A percentile compares a stretch with the other conserved stretches of the same genome.
These are phyloP conservation scores for Hippocampus guttulatus DNA, from an alignment of 2,113 vertebrate species.

Conservation along the genomic window DNA sequence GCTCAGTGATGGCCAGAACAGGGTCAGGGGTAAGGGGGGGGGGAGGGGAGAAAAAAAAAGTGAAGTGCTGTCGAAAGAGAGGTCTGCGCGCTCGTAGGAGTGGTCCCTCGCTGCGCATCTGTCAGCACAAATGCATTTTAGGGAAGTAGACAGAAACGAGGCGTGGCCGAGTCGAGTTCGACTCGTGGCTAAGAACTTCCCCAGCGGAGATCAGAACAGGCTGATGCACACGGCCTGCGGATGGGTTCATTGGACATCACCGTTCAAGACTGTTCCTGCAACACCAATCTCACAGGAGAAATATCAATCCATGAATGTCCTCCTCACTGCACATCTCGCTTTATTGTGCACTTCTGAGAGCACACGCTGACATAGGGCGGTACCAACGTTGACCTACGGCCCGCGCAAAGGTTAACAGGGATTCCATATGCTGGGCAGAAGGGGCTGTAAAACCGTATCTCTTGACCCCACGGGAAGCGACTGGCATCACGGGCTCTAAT, in stretches of 20 bases:
- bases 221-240: constrained; percentile 23
- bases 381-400: constrained; percentile 40
- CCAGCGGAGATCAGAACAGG: constrained; percentile 19
- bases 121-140: constrained; percentile 49
- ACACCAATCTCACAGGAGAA: constrained; percentile 31
- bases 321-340: constrained; percentile 26
- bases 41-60: neutral
- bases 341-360: constrained; percentile 17
- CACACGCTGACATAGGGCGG: constrained; percentile 28
- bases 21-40: constrained; percentile 15
- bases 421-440: constrained; percentile 33
- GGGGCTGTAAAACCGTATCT: constrained; percentile 41
- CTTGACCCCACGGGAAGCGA: constrained; percentile 44
- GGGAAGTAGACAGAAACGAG: constrained; percentile 44
- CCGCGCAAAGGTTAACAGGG: constrained; percentile 45
- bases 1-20: constrained; percentile 10
- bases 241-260: constrained; percentile 27
- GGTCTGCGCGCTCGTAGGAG: constrained; percentile 11
- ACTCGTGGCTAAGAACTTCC: constrained; percentile 30
- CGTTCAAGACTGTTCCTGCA: constrained; percentile 58
- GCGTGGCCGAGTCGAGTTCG: constrained; percentile 25
- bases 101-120: constrained; percentile 22
- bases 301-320: constrained; percentile 52
- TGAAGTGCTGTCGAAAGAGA: constrained; percentile 1
- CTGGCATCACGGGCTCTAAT: constrained; percentile 34